Conservation (phyloP, 2,888 invertebrate genomes). For the Papilio gigon region DNA sequence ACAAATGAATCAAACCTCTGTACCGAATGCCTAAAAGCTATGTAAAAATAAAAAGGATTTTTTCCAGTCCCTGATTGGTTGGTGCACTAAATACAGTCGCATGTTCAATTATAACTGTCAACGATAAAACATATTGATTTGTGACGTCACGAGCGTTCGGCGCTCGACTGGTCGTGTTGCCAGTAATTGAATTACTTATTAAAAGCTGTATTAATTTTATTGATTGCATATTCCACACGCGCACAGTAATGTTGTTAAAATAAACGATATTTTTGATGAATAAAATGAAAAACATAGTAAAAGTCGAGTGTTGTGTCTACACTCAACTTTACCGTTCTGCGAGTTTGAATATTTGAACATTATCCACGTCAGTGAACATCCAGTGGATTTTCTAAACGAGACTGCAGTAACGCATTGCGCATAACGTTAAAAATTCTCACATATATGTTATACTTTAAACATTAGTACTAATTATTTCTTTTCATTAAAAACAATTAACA, state of each 20-base stretch:
- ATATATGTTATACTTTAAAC: background rate
- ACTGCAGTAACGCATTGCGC: constrained; percentile 5
- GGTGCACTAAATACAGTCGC: background rate
- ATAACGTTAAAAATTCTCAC: background rate
- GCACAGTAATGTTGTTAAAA: background rate
- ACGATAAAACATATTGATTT: constrained; percentile 8
- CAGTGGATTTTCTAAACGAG: background rate
- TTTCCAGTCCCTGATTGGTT: background rate
- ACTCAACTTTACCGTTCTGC: background rate
- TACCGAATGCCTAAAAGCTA: too few species aligned
- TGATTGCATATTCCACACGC: constrained; percentile 17
- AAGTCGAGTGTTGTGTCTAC: background rate
- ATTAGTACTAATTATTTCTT: too few species aligned
- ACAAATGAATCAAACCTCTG: too few species aligned
- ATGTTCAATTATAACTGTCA: constrained; percentile 4
- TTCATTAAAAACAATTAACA: too few species aligned
- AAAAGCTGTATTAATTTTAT: constrained; percentile 35
- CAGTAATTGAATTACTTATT: constrained; percentile 31
- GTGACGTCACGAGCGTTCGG: constrained; percentile 1
- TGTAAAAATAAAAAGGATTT: too few species aligned
- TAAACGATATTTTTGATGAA: background rate
- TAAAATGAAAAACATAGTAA: background rate
- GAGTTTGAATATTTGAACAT: constrained; percentile 2
- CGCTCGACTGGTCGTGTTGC: constrained; percentile 24
- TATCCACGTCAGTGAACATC: background rate